These are phyloP conservation scores for Drepana arcuata DNA, from an alignment of 1,140 invertebrate genomes.

Conservation along the genomic window DNA sequence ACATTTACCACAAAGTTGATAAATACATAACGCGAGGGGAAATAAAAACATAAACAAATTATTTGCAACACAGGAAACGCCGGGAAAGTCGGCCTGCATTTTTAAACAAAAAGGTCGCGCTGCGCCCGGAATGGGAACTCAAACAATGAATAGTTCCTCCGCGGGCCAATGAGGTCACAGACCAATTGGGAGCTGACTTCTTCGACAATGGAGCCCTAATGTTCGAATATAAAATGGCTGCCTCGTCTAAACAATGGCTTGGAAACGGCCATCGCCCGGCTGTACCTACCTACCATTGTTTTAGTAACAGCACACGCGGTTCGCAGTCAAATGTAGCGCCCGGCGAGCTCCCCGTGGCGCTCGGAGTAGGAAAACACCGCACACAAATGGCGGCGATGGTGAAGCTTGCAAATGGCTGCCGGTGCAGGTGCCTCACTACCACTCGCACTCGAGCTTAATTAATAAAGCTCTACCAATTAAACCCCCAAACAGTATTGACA, in stretches of 20 bases:
- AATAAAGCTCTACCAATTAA: too few species aligned
- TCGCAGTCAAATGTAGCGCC: constrained; percentile 52
- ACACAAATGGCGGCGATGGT: constrained; percentile 62
- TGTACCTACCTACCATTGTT: constrained; percentile 38
- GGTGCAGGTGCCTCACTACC: constrained; percentile 41
- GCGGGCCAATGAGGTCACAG: constrained; percentile 14
- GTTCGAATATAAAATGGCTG: constrained; percentile 64
- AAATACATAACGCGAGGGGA: too few species aligned
- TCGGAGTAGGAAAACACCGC: constrained; percentile 64
- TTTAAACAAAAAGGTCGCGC: too few species aligned
- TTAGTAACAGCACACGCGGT: constrained; percentile 64
- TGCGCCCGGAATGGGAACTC: too few species aligned
- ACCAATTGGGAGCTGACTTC: constrained; percentile 11
- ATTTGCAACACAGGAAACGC: too few species aligned
- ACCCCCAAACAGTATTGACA: too few species aligned
- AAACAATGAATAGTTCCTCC: too few species aligned
- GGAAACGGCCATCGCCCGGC: constrained; percentile 4
- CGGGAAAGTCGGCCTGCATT: too few species aligned
- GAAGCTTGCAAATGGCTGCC: constrained; percentile 69
- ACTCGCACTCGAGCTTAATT: too few species aligned
- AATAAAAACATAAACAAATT: too few species aligned
- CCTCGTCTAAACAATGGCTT: constrained; percentile 44
- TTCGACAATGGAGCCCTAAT: constrained; percentile 40
- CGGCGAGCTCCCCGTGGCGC: constrained; percentile 53
- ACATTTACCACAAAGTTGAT: too few species aligned